Evolutionary conservation across 92 coral and sea anemone genomes (phyloP).

Genomic region (Zoanthus gigantus): DNA sequence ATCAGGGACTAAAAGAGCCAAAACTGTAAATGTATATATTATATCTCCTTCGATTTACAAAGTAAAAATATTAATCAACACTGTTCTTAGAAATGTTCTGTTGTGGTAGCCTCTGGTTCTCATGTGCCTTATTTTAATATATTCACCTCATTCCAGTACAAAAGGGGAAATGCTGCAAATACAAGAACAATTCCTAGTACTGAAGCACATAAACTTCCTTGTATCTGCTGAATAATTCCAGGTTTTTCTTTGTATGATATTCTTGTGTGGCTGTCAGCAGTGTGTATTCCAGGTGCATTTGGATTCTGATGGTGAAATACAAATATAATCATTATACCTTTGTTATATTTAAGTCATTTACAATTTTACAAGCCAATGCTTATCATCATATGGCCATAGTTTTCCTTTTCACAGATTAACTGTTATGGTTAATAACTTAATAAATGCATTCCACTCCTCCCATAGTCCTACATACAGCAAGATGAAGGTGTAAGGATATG

Average conservation of each 20-base stretch:
- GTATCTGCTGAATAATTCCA: constrained; percentile 76
- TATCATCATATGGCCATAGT: too few relatives aligned
- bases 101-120: not conserved
- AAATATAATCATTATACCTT: not conserved
- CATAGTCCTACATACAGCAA: too few relatives aligned
- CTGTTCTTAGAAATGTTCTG: too few relatives aligned
- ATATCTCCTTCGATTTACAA: too few relatives aligned
- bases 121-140: not conserved
- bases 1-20: too few relatives aligned
- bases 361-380: not conserved
- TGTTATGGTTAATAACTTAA: too few relatives aligned
- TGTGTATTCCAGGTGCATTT: constrained; percentile 89
- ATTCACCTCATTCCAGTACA: constrained; percentile 97
- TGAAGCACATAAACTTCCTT: constrained; percentile 83
- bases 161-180: constrained; percentile 79
- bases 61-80: too few relatives aligned
- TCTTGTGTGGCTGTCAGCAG: constrained; percentile 85
- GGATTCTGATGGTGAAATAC: constrained; percentile 65
- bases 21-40: too few relatives aligned
- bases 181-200: constrained; percentile 86
- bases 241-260: constrained; percentile 88
- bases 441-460: too few relatives aligned
- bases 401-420: too few relatives aligned
- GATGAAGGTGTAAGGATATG: too few relatives aligned
- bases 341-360: too few relatives aligned